Conservation (phyloP, 2,113 vertebrate genomes). For the Tetrax tetrax region DNA sequence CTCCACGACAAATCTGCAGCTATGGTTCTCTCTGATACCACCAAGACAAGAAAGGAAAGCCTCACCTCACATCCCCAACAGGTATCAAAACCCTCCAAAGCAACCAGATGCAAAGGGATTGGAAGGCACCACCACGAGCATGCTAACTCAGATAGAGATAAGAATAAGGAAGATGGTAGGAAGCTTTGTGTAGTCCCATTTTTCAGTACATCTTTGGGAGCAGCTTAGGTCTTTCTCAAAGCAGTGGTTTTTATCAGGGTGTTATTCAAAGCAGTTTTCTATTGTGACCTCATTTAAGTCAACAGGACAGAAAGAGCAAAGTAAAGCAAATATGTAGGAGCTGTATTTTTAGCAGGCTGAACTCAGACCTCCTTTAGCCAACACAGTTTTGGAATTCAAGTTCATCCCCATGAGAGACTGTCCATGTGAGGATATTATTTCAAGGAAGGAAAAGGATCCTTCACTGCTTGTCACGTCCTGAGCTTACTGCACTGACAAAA, state of each 20-base stretch:
- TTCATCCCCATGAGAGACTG: background rate
- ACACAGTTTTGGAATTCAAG: background rate
- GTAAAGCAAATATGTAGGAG: background rate
- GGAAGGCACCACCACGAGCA: background rate
- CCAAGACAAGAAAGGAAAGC: background rate
- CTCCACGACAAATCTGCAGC: background rate
- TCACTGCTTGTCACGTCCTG: background rate
- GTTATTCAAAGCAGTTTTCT: background rate
- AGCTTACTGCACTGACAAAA: background rate
- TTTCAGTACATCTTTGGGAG: background rate
- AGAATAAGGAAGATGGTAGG: background rate
- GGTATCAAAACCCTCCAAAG: background rate
- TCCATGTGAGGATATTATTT: background rate
- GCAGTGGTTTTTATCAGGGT: background rate
- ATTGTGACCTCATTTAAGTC: background rate
- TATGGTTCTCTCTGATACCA: background rate
- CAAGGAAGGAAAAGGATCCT: background rate
- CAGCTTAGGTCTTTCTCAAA: background rate
- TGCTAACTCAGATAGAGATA: background rate
- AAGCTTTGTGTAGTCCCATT: background rate
- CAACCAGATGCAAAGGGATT: background rate
- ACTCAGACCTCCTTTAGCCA: background rate
- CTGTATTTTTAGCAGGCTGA: constrained; percentile 11
- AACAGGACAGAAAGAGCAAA: background rate
- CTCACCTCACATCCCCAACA: background rate